These are phyloP conservation scores for Dendrocincla tyrannina DNA, from an alignment of 2,797 vertebrate species.

Conservation along the genomic window DNA sequence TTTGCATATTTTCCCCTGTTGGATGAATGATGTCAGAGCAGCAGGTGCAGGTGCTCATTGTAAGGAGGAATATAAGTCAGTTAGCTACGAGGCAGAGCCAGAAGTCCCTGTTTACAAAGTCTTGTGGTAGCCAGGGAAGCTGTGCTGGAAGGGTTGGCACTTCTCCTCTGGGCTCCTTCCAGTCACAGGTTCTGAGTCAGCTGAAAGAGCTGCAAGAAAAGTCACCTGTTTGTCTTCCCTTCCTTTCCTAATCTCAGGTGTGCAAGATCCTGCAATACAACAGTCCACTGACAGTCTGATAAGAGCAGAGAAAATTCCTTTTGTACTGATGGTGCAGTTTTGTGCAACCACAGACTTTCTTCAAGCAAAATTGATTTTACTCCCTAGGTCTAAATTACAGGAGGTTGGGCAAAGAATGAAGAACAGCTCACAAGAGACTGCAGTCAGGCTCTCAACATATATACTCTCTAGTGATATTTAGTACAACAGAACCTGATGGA, in stretches of 20 bases:
- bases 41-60: neutral
- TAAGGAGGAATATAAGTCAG: neutral
- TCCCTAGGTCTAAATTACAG: constrained; percentile 41
- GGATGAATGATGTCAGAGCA: neutral
- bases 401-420: neutral
- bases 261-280: neutral
- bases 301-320: neutral
- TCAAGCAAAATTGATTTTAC: neutral
- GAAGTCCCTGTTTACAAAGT: neutral
- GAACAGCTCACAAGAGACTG: neutral
- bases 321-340: neutral
- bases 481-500: neutral
- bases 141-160: neutral
- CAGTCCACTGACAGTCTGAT: neutral
- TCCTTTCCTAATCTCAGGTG: neutral
- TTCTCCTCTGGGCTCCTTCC: neutral
- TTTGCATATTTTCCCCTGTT: neutral
- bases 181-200: neutral
- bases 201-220: neutral
- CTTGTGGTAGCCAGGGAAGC: neutral
- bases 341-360: neutral
- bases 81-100: neutral
- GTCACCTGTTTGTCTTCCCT: neutral
- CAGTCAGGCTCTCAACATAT: neutral
- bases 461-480: neutral